Conservation (phyloP, 2,888 invertebrate species). For the Auanema freiburgensis region DNA sequence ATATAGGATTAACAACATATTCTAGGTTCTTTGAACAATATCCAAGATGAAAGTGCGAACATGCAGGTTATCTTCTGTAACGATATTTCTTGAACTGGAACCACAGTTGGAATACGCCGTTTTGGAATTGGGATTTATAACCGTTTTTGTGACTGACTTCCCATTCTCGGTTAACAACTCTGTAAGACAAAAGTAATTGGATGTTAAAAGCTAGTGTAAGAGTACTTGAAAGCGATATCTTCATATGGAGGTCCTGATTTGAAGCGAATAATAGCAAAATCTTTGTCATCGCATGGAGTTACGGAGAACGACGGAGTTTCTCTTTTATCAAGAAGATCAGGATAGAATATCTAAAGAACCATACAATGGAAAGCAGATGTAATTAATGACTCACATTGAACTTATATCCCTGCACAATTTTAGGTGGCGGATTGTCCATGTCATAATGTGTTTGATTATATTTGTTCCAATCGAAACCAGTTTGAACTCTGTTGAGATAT, state of each 20-base stretch:
- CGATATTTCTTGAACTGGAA: constrained; percentile 98
- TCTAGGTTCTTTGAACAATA: neutral
- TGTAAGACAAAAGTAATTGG: constrained; percentile 72
- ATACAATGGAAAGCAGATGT: neutral
- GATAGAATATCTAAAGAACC: constrained; percentile 82
- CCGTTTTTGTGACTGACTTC: constrained; percentile 88
- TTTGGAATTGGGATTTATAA: constrained; percentile 97
- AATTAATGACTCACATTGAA: constrained; percentile 75
- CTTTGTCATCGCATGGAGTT: constrained; percentile 75
- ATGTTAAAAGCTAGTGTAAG: constrained; percentile 64
- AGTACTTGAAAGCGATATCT: constrained; percentile 65
- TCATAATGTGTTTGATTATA: constrained; percentile 99
- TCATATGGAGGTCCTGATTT: constrained; percentile 97
- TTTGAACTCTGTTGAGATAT: constrained; percentile 84
- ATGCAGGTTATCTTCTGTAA: constrained; percentile 74
- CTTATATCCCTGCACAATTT: constrained; percentile 99
- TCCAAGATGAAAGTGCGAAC: constrained; percentile 6
- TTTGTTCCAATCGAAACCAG: constrained; percentile 99
- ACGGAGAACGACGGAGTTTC: constrained; percentile 89
- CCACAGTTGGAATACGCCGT: constrained; percentile 99
- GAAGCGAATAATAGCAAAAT: constrained; percentile 91
- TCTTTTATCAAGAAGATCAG: constrained; percentile 91
- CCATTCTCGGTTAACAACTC: constrained; percentile 98
- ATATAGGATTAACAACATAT: neutral
- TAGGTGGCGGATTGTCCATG: constrained; percentile 99